These are phyloP conservation scores for Dendropsophus ebraccatus DNA, from an alignment of 2,113 vertebrate species.

Conservation along the genomic window DNA sequence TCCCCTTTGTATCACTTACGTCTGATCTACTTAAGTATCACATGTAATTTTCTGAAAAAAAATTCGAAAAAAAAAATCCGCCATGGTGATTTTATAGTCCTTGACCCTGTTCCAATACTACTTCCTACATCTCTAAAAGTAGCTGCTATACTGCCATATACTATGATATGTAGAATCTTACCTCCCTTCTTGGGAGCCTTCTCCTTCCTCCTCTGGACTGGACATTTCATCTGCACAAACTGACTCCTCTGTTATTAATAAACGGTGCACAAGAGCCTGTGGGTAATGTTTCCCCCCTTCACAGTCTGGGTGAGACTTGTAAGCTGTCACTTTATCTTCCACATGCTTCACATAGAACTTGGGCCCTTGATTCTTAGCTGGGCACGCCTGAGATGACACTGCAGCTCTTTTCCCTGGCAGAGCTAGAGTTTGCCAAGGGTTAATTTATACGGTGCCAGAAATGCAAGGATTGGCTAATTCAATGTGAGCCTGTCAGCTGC, in stretches of 20 bases:
- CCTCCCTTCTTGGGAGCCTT: slow-evolving; percentile 70
- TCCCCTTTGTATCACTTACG: background rate
- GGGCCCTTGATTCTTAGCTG: background rate
- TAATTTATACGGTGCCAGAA: slow-evolving; percentile 31
- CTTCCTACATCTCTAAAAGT: background rate
- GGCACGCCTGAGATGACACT: slow-evolving; percentile 55
- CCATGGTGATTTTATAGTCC: background rate
- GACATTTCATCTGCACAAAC: slow-evolving; percentile 65
- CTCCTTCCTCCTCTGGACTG: slow-evolving; percentile 64
- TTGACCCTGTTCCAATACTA: background rate
- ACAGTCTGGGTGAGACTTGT: slow-evolving; percentile 66
- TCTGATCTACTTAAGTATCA: background rate
- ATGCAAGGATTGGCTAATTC: slow-evolving; percentile 35
- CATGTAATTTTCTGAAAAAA: background rate
- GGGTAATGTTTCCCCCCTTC: slow-evolving; percentile 52
- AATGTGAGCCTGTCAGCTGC: background rate
- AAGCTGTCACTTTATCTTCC: slow-evolving; percentile 68
- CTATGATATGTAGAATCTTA: slow-evolving; percentile 63
- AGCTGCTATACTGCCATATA: background rate
- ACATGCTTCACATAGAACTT: slow-evolving; percentile 35
- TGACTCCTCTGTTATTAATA: slow-evolving; percentile 73
- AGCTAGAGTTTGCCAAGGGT: slow-evolving; percentile 27
- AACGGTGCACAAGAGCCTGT: slow-evolving; percentile 60
- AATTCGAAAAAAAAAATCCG: background rate
- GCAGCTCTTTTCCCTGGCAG: slow-evolving; percentile 54